Evolutionary conservation across 2,113 vertebrate species (phyloP), one percentile per base, ranked within the genome.

Genomic region (Aegithalos caudatus): DNA sequence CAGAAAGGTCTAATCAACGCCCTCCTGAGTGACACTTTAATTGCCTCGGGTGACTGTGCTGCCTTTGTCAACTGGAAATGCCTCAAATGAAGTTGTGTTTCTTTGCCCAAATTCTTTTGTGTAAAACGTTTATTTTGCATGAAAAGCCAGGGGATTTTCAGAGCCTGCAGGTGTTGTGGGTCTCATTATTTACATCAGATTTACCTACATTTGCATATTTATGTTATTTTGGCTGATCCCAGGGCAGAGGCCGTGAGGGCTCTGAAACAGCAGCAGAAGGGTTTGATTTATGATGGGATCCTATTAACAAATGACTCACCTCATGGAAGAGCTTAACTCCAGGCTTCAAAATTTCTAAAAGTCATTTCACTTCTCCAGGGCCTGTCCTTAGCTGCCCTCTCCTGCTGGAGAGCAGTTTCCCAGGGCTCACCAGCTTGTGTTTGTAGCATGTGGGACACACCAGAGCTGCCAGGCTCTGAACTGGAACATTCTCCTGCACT

Each of bases 1-100:
- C 81, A 95, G 78, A 91, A 93, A 95, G 81, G 71, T 70, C 86
- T 92, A 81, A 94, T 90, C 91, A 93, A 82, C 81, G 9, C 83
- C 83, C 86, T 92, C 80, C 81, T 91, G 86, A 81, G 54, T 87
- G 67, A 80, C 92, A 92, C 47, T 29, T 81, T 79, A 82, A 93
- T 87, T 86, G 61, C 84, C 81, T 88, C 7, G 25, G 84, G 40
- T 86, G 91, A 91, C 66, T 93, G 11, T 80, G 74, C 84, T 45
- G 44, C 84, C 73, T 85, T 73, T 93, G 74, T 61, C 85, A 94
- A 31, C 58, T 74, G 90, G 92, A 94, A 93, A 80, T 44, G 29
- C 79, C 87, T 66, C 28, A 89, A 92, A 86, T 65, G 31, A 72
- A 91, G 40, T 51, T 66, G 35, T n/a, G 53, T n/a, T 87, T 77